Evolutionary conservation across 2,797 vertebrate species (phyloP).

Genomic region (Tympanoctomys barrerae): DNA sequence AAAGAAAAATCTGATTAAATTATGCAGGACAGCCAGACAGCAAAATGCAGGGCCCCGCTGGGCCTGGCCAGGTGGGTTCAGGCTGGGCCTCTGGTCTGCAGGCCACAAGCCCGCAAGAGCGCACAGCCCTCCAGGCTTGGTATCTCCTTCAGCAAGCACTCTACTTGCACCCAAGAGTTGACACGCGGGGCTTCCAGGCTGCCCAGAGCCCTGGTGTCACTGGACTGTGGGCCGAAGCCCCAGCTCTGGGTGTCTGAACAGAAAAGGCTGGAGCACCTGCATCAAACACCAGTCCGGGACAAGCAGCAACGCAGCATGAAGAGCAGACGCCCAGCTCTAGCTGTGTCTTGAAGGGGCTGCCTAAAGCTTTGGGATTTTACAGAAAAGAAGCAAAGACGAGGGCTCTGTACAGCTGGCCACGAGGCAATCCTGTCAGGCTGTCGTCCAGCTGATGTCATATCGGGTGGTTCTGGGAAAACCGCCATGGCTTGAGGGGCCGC

Average conservation of each 20-base stretch:
- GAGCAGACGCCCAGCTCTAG: not conserved
- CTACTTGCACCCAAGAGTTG: not conserved
- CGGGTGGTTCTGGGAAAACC: not conserved
- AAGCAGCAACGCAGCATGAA: not conserved
- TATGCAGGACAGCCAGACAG: no score
- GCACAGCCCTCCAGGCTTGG: not conserved
- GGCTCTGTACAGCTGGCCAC: not conserved
- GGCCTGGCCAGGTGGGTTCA: no score
- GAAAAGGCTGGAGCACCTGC: not conserved
- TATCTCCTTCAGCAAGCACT: not conserved
- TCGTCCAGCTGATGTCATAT: not conserved
- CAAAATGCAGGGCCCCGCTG: not conserved
- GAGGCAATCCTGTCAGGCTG: not conserved
- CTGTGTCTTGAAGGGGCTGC: not conserved
- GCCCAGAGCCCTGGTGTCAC: not conserved
- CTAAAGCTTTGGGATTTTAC: not conserved
- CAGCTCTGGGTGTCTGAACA: not conserved
- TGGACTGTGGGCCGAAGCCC: not conserved
- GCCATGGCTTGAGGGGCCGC: not conserved
- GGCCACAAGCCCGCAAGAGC: no score
- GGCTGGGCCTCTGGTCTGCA: not conserved
- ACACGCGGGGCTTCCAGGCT: not conserved
- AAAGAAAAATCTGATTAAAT: constrained; percentile 17
- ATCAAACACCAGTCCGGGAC: not conserved
- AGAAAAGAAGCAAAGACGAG: not conserved